Conservation (phyloP, 2,113 vertebrate genomes). For the Amazona guildingii region DNA sequence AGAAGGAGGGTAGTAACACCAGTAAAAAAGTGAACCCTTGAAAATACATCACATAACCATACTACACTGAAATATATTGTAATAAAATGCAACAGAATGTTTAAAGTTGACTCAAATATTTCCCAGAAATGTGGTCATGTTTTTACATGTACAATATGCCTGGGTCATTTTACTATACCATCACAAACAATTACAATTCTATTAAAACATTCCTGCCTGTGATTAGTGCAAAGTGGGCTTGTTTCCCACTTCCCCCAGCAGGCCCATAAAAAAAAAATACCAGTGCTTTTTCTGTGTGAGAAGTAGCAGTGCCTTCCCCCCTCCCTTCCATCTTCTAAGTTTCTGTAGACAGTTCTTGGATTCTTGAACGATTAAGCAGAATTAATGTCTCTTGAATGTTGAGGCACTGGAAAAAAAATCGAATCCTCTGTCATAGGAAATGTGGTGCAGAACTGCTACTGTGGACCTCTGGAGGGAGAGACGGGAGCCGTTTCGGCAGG, state of each 20-base stretch:
- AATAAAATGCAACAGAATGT: conserved; percentile 50
- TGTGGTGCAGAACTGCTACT: conserved; percentile 77
- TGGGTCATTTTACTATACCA: conserved; percentile 32
- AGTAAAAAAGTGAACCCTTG: not conserved
- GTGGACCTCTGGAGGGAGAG: conserved; percentile 65
- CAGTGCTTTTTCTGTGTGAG: not conserved
- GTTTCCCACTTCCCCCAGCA: conserved; percentile 9
- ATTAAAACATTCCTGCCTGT: conserved; percentile 41
- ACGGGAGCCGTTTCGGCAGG: conserved; percentile 73
- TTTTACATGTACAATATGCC: not conserved
- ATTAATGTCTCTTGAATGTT: conserved; percentile 44
- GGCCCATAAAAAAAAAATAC: not conserved
- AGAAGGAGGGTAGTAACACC: not conserved
- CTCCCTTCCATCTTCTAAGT: not conserved
- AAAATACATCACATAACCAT: not conserved
- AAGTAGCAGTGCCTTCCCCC: not conserved
- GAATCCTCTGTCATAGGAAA: conserved; percentile 83
- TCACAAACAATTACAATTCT: conserved; percentile 56
- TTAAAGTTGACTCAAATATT: conserved; percentile 3
- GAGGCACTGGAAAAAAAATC: conserved; percentile 69
- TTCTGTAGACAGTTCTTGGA: conserved; percentile 12
- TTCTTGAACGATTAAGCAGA: conserved; percentile 50
- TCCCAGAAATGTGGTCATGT: conserved; percentile 29
- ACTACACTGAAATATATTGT: not conserved
- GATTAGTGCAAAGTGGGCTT: conserved; percentile 33